Evolutionary conservation across 2,113 vertebrate species (phyloP).

Genomic region (Tonatia bakeri): DNA sequence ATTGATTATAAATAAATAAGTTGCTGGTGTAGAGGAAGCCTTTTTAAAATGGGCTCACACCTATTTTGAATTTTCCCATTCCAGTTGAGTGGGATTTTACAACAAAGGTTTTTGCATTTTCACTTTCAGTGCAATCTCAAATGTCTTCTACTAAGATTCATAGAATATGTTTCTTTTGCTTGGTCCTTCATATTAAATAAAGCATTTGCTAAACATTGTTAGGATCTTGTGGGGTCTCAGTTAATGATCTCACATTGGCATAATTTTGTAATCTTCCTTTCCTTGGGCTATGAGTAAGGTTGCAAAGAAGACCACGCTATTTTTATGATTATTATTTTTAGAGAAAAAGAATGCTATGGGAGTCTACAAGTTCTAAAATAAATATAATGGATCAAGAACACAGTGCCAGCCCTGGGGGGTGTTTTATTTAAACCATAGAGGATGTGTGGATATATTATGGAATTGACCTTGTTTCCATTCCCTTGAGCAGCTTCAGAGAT

Average conservation of each 20-base stretch:
- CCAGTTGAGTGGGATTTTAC: background rate
- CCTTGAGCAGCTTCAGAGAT: background rate
- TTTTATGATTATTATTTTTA: slow-evolving; percentile 57
- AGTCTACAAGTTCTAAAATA: slow-evolving; percentile 33
- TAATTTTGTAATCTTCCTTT: slow-evolving; percentile 18
- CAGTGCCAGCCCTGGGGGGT: background rate
- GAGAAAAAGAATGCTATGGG: slow-evolving; percentile 42
- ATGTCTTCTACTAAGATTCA: background rate
- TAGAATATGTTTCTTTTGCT: background rate
- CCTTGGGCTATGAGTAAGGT: slow-evolving; percentile 20
- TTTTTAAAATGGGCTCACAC: background rate
- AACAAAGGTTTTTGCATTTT: background rate
- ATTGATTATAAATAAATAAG: background rate
- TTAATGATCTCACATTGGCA: background rate
- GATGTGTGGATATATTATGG: background rate
- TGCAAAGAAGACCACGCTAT: slow-evolving; percentile 42
- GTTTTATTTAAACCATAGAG: background rate
- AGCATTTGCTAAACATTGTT: background rate
- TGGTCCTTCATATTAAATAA: background rate
- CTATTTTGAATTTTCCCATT: background rate
- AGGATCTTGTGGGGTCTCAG: background rate
- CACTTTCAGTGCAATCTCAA: background rate
- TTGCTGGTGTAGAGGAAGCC: background rate
- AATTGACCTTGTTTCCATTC: background rate
- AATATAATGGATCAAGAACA: background rate